Percentiles rank a stretch among this genome's conserved stretches.
phyloP scores from a whole-genome alignment of 2,797 vertebrate species.

The Parauchenoglanis ngamensis region DNA sequence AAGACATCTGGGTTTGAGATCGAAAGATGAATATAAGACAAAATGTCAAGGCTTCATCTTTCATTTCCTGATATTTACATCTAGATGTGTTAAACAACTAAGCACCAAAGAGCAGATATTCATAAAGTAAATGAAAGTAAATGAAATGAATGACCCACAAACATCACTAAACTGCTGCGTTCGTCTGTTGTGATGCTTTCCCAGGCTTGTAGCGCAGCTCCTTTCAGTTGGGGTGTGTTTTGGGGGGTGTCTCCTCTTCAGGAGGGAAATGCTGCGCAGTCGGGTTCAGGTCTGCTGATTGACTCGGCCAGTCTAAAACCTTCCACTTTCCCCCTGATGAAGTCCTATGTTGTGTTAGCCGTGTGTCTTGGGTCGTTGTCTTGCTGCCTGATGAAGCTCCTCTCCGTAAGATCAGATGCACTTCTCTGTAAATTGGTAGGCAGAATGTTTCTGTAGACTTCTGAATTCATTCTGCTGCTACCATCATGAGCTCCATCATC shows the following conservation, averaged over 20 bases:
- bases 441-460: neutral
- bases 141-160: neutral
- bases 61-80: neutral
- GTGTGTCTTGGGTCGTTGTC: neutral
- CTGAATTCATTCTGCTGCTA: neutral
- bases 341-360: neutral
- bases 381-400: neutral
- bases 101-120: neutral
- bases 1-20: neutral
- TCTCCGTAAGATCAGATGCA: neutral
- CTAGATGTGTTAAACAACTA: neutral
- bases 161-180: neutral
- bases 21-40: neutral
- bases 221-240: neutral
- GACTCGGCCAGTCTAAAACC: neutral
- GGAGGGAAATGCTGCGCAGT: neutral
- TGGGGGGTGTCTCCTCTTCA: neutral
- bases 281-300: too few species aligned
- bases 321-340: neutral
- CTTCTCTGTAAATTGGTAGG: neutral
- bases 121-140: neutral
- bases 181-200: neutral
- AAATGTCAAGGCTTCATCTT: neutral
- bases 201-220: neutral
- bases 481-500: neutral